Percentiles rank a stretch among this genome's conserved stretches.
Evolutionary conservation across 2,797 vertebrate genomes (phyloP).

Genomic region (Tokudaia tokunoshimensis): DNA sequence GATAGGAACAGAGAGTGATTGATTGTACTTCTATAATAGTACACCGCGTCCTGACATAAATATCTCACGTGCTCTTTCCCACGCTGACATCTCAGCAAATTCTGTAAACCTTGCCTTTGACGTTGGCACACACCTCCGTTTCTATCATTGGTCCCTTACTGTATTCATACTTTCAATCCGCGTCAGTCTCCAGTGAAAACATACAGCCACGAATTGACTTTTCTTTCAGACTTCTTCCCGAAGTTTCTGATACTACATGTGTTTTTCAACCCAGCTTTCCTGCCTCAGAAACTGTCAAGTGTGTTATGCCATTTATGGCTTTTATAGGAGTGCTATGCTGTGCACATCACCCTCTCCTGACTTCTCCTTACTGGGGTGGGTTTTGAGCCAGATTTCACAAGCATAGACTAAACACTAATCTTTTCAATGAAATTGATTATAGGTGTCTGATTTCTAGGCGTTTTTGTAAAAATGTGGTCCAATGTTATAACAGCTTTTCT

Average conservation of each 20-base stretch:
- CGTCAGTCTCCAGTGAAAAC: constrained; percentile 4
- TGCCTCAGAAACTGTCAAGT: constrained; percentile 16
- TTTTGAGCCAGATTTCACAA: constrained; percentile 52
- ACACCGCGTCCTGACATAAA: neutral
- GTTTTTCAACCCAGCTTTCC: constrained; percentile 29
- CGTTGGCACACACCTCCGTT: neutral
- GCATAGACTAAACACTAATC: neutral
- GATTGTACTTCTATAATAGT: neutral
- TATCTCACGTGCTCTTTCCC: neutral
- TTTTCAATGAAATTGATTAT: neutral
- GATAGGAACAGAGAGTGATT: neutral
- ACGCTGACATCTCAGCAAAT: neutral
- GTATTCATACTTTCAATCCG: constrained; percentile 30
- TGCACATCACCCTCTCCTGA: neutral
- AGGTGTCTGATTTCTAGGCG: neutral
- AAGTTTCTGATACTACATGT: neutral
- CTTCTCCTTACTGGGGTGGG: constrained; percentile 2
- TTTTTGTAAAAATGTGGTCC: constrained; percentile 24
- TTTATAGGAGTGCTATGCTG: neutral
- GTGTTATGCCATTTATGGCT: neutral
- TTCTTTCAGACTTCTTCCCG: neutral
- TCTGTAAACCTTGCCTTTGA: neutral
- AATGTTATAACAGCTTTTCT: constrained; percentile 7
- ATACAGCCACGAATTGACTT: neutral
- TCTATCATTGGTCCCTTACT: neutral